Evolutionary conservation across 2,888 invertebrate genomes (phyloP).

Genomic region (Aphidoletes aphidimyza): DNA sequence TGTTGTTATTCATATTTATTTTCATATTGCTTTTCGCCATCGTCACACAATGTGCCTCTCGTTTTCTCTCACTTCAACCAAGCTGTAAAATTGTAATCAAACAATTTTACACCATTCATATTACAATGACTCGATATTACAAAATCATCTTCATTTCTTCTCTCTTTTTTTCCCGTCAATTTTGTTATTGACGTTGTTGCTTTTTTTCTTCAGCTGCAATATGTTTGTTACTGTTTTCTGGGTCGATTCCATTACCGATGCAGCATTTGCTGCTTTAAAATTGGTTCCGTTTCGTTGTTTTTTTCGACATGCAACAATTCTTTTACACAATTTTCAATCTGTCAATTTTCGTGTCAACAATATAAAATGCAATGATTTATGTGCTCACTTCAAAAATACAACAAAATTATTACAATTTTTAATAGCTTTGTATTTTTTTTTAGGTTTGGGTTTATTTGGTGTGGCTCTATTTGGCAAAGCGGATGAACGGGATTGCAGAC

Average conservation of each 20-base stretch:
- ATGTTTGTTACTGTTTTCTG: not conserved
- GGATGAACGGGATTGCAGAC: not conserved
- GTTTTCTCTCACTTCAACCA: not conserved
- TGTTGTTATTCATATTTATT: not conserved
- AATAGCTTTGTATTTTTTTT: too few relatives aligned
- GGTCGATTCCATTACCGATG: conserved; percentile 25
- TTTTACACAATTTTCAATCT: conserved; percentile 20
- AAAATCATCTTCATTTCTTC: conserved; percentile 30
- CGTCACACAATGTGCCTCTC: not conserved
- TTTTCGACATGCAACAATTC: not conserved
- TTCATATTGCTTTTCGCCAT: not conserved
- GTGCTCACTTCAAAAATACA: too few relatives aligned
- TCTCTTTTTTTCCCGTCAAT: not conserved
- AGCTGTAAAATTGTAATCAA: conserved; percentile 7
- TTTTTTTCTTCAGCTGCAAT: not conserved
- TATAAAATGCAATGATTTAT: conserved; percentile 22
- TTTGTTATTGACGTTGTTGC: not conserved
- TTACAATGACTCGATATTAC: not conserved
- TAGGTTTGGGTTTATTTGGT: not conserved
- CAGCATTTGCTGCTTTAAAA: not conserved
- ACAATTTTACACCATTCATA: conserved; percentile 31
- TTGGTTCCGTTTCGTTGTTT: not conserved
- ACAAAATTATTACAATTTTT: not conserved
- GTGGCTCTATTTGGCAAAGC: not conserved
- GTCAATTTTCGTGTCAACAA: conserved; percentile 41